Conservation (phyloP, 1,140 invertebrate species). For the Pectinophora gossypiella region DNA sequence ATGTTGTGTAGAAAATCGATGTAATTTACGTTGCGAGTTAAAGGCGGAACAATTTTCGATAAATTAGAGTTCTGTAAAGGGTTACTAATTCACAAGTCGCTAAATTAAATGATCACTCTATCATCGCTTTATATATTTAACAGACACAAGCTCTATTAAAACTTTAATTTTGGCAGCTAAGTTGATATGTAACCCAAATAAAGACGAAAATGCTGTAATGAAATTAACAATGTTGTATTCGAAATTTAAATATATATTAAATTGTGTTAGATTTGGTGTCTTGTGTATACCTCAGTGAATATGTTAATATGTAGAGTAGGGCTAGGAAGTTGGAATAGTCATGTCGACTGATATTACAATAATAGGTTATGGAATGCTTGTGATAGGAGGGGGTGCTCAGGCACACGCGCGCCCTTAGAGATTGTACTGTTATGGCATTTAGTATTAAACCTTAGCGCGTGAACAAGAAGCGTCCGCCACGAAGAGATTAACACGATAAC, state of each 20-base stretch:
- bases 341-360: conserved; percentile 29
- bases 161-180: too few relatives aligned
- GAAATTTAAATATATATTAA: too few relatives aligned
- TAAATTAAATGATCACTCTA: too few relatives aligned
- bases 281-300: conserved; percentile 4
- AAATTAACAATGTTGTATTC: conserved; percentile 3
- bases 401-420: conserved; percentile 1
- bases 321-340: neutral
- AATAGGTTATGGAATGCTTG: conserved; percentile 27
- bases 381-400: conserved; percentile 22
- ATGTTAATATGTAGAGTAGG: neutral
- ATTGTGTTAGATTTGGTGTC: neutral
- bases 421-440: conserved; percentile 25
- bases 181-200: too few relatives aligned
- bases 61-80: too few relatives aligned
- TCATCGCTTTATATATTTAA: too few relatives aligned
- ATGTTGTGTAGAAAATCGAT: too few relatives aligned
- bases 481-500: too few relatives aligned
- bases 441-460: conserved; percentile 24
- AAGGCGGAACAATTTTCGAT: too few relatives aligned
- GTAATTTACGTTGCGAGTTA: too few relatives aligned
- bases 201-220: neutral
- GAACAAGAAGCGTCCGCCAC: conserved; percentile 13
- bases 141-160: too few relatives aligned
- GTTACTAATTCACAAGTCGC: too few relatives aligned